A percentile compares a stretch with the other conserved stretches of the same genome.
Conservation (phyloP, 2,113 vertebrate species). For the Nothobranchius furzeri region DNA sequence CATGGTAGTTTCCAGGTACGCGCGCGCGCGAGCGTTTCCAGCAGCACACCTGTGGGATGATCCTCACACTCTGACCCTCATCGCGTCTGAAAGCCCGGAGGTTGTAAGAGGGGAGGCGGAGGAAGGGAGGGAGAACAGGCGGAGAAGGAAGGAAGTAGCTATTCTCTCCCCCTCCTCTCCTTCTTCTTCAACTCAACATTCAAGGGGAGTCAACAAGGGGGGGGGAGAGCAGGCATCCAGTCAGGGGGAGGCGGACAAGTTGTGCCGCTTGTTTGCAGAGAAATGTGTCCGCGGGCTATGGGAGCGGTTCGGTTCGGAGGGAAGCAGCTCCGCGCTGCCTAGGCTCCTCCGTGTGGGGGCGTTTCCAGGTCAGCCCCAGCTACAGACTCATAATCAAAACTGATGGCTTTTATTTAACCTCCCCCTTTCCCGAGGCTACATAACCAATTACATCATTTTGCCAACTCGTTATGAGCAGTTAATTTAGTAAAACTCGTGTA, state of each 20-base stretch:
- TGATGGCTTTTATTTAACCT: conserved; percentile 1
- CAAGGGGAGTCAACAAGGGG: conserved; percentile 8
- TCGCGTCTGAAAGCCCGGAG: conserved; percentile 43
- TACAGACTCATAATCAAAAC: background rate
- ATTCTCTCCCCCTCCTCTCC: conserved; percentile 66
- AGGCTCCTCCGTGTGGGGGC: conserved; percentile 23
- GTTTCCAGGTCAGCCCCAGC: conserved; percentile 18
- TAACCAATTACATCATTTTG: background rate
- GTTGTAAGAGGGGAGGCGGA: conserved; percentile 3
- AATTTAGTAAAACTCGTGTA: background rate
- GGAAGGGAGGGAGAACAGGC: background rate
- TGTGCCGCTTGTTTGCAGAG: conserved; percentile 34
- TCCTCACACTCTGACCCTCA: conserved; percentile 57
- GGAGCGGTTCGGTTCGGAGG: conserved; percentile 16
- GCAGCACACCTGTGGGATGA: conserved; percentile 78
- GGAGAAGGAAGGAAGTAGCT: conserved; percentile 12
- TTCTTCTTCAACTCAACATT: conserved; percentile 56
- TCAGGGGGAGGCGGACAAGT: conserved; percentile 10
- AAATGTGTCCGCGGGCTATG: conserved; percentile 28
- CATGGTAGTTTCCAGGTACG: conserved; percentile 80
- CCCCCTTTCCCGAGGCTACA: too few species aligned
- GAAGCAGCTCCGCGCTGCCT: background rate
- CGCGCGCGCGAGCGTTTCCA: conserved; percentile 59
- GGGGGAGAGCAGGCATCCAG: background rate
- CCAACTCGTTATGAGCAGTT: background rate